These are phyloP conservation scores for Rhyzopertha dominica DNA, from an alignment of 1,140 invertebrate genomes.

Conservation along the genomic window DNA sequence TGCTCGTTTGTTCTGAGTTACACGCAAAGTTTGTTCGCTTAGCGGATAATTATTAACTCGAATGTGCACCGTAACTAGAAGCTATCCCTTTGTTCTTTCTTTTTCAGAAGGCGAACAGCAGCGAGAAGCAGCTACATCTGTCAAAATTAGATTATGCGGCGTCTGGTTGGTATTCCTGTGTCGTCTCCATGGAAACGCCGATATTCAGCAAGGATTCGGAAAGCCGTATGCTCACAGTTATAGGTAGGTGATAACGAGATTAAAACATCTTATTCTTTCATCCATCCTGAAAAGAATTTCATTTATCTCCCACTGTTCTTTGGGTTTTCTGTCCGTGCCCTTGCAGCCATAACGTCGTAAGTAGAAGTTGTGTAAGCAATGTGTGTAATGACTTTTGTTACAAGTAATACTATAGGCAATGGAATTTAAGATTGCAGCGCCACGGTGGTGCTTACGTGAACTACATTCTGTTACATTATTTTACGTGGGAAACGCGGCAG, in stretches of 20 bases:
- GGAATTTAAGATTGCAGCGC: no score
- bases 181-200: constrained; percentile 68
- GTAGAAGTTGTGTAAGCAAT: no score
- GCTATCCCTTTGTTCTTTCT: constrained; percentile 27
- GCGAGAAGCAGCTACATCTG: constrained; percentile 68
- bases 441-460: no score
- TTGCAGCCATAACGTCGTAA: no score
- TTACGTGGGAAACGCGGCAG: no score
- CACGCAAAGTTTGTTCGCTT: no score
- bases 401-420: no score
- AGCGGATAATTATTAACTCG: not conserved
- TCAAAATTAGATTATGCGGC: constrained; percentile 68
- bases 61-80: constrained; percentile 6
- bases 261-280: constrained; percentile 1
- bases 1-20: no score
- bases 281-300: not conserved
- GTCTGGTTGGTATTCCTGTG: constrained; percentile 67
- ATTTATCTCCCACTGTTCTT: not conserved
- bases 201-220: constrained; percentile 71
- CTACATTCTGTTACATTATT: no score
- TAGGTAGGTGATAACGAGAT: constrained; percentile 60
- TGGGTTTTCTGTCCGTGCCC: not conserved
- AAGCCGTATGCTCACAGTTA: constrained; percentile 65
- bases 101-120: constrained; percentile 62
- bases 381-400: no score